Evolutionary conservation across 2,888 invertebrate species (phyloP), one percentile per base, ranked within the genome.

Genomic region (Oscheius onirici): DNA sequence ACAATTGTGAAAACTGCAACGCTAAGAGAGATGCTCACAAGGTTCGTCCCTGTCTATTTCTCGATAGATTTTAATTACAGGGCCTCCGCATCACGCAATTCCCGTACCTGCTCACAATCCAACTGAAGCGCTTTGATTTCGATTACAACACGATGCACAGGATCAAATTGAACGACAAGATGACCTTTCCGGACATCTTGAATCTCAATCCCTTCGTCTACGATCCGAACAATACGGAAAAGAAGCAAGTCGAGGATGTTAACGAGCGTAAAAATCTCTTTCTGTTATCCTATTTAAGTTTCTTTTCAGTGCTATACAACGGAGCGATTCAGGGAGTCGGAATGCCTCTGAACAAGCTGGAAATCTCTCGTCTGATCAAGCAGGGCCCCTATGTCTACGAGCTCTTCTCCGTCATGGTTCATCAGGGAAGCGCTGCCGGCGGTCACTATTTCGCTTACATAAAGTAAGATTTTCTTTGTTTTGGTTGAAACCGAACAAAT

Each of bases 391-490:
- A 92, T 88, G 89, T 92, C 55, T 95, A 95, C 88, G 94, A 95
- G 88, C 89, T 95, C 43, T 95, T 94, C 88, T 93, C 94, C 20
- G 93, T 95, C 78, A 94, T 95, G 93, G 93, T 95, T 71, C 95
- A 95, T 89, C 93, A 93, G 26, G 95, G 95, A 13, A 94, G 93
- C 88, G 94, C 94, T 0, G 92, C 92, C 20, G 94, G 94, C 26
- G 95, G 95, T 0, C 95, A 95, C 89, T 95, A 95, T 88, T 95
- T 93, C 88, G 94, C 94, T 1, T 94, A 94, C 86, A 93, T 95
- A 73, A 94, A 93, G 90, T 90, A 79, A 86, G 93, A 2, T 57
- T 17, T 15, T 17, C n/a, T 15, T 17, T 49, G 10, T 54, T 49
- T 49, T 76, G 34, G 17, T 54, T n/a, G 13, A 52, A 52, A 52